Evolutionary conservation across 2,888 invertebrate genomes (phyloP).

Genomic region (Eristalinus sepulchralis): DNA sequence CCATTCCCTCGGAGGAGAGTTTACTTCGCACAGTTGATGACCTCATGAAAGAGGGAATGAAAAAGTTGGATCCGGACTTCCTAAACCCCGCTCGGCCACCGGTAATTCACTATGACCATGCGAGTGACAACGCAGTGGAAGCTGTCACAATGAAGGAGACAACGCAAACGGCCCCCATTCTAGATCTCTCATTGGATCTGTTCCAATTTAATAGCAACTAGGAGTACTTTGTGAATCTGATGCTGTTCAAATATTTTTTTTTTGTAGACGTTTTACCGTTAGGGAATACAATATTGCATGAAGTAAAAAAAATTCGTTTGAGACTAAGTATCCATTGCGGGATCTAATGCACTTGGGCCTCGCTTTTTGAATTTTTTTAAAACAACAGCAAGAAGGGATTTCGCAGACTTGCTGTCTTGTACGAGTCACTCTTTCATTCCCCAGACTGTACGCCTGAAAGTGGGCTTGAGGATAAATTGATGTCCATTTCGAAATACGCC

Average conservation of each 20-base stretch:
- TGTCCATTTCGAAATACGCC: too few relatives aligned
- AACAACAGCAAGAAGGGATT: too few relatives aligned
- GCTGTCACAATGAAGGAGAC: slow-evolving; percentile 79
- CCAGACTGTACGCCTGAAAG: too few relatives aligned
- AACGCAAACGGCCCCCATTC: slow-evolving; percentile 73
- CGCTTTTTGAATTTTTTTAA: too few relatives aligned
- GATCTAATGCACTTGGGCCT: too few relatives aligned
- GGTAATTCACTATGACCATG: slow-evolving; percentile 78
- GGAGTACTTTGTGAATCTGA: neutral
- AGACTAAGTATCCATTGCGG: too few relatives aligned
- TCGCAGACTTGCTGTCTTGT: too few relatives aligned
- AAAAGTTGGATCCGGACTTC: slow-evolving; percentile 72
- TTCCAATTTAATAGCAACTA: slow-evolving; percentile 79
- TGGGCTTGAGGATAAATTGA: too few relatives aligned
- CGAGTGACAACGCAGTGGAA: slow-evolving; percentile 80
- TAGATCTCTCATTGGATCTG: slow-evolving; percentile 79
- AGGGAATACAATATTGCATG: slow-evolving; percentile 17
- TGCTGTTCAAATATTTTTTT: neutral
- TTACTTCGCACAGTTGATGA: slow-evolving; percentile 79
- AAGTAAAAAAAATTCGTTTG: neutral
- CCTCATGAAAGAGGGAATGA: slow-evolving; percentile 76
- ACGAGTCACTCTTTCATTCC: too few relatives aligned
- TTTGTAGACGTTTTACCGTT: slow-evolving; percentile 32
- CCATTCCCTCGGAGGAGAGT: slow-evolving; percentile 80
- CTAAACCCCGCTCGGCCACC: slow-evolving; percentile 65